Conservation (phyloP, 2,888 invertebrate genomes). For the Chrysolina haemoptera region DNA sequence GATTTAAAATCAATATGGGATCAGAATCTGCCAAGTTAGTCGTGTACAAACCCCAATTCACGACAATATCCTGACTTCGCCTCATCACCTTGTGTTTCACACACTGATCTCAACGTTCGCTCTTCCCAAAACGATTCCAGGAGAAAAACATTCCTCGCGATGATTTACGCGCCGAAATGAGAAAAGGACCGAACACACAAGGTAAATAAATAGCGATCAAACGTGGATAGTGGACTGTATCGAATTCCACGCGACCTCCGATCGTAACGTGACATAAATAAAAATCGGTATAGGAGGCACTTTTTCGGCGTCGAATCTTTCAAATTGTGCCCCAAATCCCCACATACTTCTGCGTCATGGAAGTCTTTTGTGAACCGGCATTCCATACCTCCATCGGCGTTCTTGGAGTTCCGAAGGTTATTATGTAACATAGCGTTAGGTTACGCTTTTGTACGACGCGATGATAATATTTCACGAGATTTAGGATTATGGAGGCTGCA, state of each 20-base stretch:
- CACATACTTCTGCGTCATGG: slow-evolving; percentile 38
- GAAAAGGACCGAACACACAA: neutral
- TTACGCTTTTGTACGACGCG: slow-evolving; percentile 35
- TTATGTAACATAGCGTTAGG: slow-evolving; percentile 27
- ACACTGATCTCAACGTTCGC: neutral
- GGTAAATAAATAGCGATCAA: slow-evolving; percentile 13
- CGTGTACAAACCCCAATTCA: too few species aligned
- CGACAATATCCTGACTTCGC: too few species aligned
- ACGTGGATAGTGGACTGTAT: neutral
- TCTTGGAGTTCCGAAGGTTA: slow-evolving; percentile 36
- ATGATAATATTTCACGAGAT: slow-evolving; percentile 33
- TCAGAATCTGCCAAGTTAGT: too few species aligned
- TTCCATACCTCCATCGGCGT: slow-evolving; percentile 37
- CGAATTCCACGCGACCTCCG: neutral
- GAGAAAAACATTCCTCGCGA: neutral
- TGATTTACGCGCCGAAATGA: slow-evolving; percentile 10
- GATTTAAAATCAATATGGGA: too few species aligned
- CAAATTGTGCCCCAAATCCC: slow-evolving; percentile 31
- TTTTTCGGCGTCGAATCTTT: slow-evolving; percentile 18
- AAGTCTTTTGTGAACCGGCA: slow-evolving; percentile 34
- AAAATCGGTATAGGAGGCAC: slow-evolving; percentile 6
- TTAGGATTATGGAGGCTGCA: slow-evolving; percentile 5
- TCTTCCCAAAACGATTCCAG: neutral
- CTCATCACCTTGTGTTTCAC: too few species aligned
- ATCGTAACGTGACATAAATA: slow-evolving; percentile 12